These are phyloP conservation scores for Otus sunia DNA, from an alignment of 2,113 vertebrate genomes.

Conservation along the genomic window DNA sequence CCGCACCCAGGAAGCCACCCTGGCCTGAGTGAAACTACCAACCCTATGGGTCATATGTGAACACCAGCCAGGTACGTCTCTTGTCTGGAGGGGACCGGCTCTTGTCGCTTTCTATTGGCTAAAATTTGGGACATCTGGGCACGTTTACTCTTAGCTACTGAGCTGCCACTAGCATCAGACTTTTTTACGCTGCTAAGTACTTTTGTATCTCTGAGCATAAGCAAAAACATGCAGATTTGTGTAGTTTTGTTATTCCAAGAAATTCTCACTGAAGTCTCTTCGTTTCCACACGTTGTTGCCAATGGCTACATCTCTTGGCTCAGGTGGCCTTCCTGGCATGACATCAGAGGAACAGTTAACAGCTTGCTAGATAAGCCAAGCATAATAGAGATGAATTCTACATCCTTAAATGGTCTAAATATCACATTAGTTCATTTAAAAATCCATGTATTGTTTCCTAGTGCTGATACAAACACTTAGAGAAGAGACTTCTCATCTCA, in stretches of 20 bases:
- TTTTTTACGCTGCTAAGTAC: neutral
- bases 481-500: neutral
- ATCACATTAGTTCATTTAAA: neutral
- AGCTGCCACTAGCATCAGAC: neutral
- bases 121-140: rapidly evolving
- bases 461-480: neutral
- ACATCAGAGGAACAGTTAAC: slow-evolving; percentile 7
- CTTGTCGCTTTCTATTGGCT: neutral
- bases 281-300: neutral
- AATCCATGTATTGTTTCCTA: neutral
- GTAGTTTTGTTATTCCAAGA: neutral
- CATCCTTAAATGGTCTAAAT: neutral
- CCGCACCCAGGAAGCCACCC: slow-evolving; percentile 89
- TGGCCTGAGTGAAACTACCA: slow-evolving; percentile 92
- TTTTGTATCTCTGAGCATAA: neutral
- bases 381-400: slow-evolving; percentile 4
- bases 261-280: neutral
- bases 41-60: slow-evolving; percentile 98
- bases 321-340: slow-evolving; percentile 46
- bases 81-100: neutral
- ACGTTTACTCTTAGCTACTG: neutral
- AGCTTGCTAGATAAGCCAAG: slow-evolving; percentile 32
- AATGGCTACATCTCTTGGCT: slow-evolving; percentile 19
- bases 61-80: slow-evolving; percentile 72
- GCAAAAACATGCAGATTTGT: neutral